Percentiles rank a stretch among this genome's conserved stretches.
Conservation (phyloP, 2,113 vertebrate species). For the Callipepla squamata region DNA sequence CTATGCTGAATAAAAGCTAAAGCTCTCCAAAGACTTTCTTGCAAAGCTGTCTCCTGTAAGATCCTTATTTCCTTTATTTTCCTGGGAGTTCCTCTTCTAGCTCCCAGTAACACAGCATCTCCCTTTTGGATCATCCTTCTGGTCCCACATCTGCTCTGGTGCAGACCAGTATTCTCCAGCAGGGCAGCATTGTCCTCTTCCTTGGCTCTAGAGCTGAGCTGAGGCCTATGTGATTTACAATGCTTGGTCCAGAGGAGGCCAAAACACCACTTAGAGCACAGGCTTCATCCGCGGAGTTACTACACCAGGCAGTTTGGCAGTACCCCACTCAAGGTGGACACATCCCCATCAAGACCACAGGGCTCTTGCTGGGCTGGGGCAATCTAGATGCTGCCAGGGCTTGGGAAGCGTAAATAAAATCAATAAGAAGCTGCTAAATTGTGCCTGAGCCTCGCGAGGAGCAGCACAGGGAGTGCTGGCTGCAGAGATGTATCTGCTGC, state of each 20-base stretch:
- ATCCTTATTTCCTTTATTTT: neutral
- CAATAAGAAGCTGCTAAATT: conserved; percentile 51
- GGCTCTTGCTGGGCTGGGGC: neutral
- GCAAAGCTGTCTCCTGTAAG: neutral
- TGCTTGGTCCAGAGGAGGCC: neutral
- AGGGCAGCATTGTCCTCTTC: neutral
- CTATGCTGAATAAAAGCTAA: neutral
- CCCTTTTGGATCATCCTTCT: neutral
- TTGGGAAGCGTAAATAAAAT: conserved; percentile 35
- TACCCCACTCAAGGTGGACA: neutral
- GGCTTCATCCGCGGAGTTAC: neutral
- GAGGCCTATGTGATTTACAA: neutral
- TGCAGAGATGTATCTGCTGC: conserved; percentile 60
- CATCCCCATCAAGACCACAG: accelerated
- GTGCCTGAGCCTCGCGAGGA: conserved; percentile 37
- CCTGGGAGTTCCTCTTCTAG: neutral
- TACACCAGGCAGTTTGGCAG: neutral
- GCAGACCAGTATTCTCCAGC: neutral
- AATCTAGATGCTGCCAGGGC: neutral
- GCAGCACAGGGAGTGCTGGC: conserved; percentile 17
- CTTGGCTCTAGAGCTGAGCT: neutral
- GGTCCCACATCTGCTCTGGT: neutral
- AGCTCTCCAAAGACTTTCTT: neutral
- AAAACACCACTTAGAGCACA: neutral
- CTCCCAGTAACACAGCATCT: neutral